phyloP scores from a whole-genome alignment of 2,888 invertebrate species.

The Xestia rhomboidea region DNA sequence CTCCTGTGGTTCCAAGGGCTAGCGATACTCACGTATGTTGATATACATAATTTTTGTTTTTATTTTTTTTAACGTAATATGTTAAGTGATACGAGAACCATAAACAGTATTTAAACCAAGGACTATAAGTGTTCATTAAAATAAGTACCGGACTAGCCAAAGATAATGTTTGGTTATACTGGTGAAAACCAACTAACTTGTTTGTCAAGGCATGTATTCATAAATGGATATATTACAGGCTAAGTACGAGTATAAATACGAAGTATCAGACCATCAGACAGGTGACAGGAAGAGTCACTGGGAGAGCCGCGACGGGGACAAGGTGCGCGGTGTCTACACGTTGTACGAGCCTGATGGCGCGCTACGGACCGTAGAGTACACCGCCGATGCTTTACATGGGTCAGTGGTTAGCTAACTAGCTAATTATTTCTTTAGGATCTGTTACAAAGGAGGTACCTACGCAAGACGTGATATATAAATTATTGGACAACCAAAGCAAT shows the following conservation, averaged over 20 bases:
- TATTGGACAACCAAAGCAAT: neutral
- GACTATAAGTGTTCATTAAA: neutral
- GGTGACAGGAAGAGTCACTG: slow-evolving; percentile 89
- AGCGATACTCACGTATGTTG: slow-evolving; percentile 55
- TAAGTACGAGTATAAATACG: slow-evolving; percentile 90
- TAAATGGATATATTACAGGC: slow-evolving; percentile 71
- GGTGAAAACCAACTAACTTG: neutral
- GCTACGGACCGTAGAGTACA: slow-evolving; percentile 87
- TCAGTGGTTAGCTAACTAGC: slow-evolving; percentile 62
- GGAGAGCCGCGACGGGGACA: slow-evolving; percentile 89
- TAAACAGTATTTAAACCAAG: neutral
- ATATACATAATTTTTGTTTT: neutral
- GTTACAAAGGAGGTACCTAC: neutral
- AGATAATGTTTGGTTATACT: neutral
- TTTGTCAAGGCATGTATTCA: neutral
- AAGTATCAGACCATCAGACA: slow-evolving; percentile 89
- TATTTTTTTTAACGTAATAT: neutral
- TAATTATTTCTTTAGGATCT: neutral
- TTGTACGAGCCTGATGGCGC: slow-evolving; percentile 89
- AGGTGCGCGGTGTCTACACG: slow-evolving; percentile 87
- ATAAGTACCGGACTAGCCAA: neutral
- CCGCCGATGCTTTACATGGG: slow-evolving; percentile 87
- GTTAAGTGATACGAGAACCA: neutral
- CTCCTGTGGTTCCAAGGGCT: slow-evolving; percentile 40
- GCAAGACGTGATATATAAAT: neutral